phyloP scores from a whole-genome alignment of 2,797 vertebrate species.

The Acridotheres tristis region DNA sequence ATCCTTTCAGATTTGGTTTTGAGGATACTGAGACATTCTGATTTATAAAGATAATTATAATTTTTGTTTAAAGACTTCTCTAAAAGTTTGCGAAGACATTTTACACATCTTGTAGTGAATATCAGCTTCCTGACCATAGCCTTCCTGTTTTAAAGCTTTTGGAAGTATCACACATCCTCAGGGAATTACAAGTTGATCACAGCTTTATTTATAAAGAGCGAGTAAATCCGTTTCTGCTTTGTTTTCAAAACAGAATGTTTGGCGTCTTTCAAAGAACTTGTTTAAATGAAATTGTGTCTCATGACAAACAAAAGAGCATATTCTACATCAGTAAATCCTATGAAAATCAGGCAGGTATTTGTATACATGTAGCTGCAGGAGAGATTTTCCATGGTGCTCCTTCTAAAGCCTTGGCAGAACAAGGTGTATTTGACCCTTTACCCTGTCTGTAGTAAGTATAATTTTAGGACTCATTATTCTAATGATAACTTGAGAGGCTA shows the following conservation, averaged over 20 bases:
- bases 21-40: neutral
- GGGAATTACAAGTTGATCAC: neutral
- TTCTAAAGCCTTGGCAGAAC: neutral
- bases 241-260: neutral
- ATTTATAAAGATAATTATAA: neutral
- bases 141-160: neutral
- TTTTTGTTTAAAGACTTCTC: neutral
- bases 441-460: neutral
- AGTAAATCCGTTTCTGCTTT: neutral
- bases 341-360: neutral
- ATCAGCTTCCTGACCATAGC: neutral
- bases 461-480: neutral
- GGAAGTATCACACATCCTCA: neutral
- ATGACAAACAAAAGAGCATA: neutral
- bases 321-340: neutral
- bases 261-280: neutral
- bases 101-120: neutral
- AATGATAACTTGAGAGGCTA: neutral
- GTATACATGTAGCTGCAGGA: neutral
- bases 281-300: neutral
- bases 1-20: neutral
- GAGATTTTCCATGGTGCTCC: neutral
- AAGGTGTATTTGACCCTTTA: neutral
- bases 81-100: neutral
- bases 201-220: neutral